Base-by-base conservation (phyloP, 2,888 invertebrate species). In the Selenia dentaria region DNA sequence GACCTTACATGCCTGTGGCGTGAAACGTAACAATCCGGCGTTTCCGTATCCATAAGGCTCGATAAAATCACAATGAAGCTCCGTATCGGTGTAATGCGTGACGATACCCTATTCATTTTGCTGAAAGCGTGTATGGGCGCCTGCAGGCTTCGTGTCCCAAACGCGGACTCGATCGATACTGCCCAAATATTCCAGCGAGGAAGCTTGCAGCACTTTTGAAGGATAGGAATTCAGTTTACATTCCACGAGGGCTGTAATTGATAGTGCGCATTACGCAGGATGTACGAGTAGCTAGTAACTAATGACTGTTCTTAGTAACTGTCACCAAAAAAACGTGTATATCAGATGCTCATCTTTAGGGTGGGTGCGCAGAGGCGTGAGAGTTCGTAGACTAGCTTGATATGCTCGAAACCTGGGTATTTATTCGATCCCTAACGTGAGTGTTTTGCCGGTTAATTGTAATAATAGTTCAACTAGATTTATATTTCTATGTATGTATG, bases 51-150 rank as follows among this genome's bases (percentile, higher is more conserved):
- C 36, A 41, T 22, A n/a, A n/a, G 11, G 13, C 27, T 38, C 36
- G 48, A 40, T 46, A 51, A 51, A 51, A 50, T 43, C 40, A 44
- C 42, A 49, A 44, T 38, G 34, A 38, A 42, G 26, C 26, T 35
- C 27, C 36, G 31, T 39, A 34, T 38, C 35, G 35, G 53, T 51
- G 51, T 50, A 52, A 50, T 50, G 55, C 58, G 58, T 59, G 58
- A 50, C 54, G 49, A 40, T 50, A 37, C 37, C 47, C 58, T 48
- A 48, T 56, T 56, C 56, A 44, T 54, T 48, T 22, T 25, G 45
- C 31, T 32, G 44, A 41, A 39, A 51, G 42, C 40, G 50, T 33
- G 51, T 48, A 43, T 43, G 37, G 50, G 51, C 52, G 54, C 48
- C 48, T 48, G 44, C 44, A 39, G 46, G 39, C 50, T 22, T 34